Base-by-base conservation (phyloP, 2,888 invertebrate genomes). In the Parnassius smintheus region DNA sequence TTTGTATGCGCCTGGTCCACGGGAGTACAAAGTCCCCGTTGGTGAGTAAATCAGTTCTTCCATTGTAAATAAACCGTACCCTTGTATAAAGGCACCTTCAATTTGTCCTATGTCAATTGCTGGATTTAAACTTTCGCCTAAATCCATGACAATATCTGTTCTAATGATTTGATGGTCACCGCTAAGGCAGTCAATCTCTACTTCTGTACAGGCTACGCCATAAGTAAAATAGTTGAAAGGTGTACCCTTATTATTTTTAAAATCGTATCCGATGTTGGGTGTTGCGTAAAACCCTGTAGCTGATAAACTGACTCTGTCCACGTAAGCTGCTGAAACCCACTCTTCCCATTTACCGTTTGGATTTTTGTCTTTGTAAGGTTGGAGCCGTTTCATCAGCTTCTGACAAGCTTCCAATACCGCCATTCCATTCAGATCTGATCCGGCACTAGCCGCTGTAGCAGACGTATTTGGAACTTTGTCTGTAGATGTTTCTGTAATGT, bases 21-120 rank as follows among this genome's bases (percentile, higher is more conserved):
- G 93, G 0, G 98, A 97, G 73, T 94, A 95, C 48, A 97, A 82
- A 8, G 93, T 94, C 9, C 98, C 98, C 52, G 94, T 94, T 0
- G 98, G 96, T 0, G 98, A 96, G 78, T 96, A 96, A 65, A 97
- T 94, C 72, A 97, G 89, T 81, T 98, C 98, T 85, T 99, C 99
- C 76, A 98, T 89, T 0, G 97, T 96, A 75, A 96, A 98, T 62
- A 99, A 83, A 1, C 98, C 99, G 75, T 98, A 97, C 0, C 99
- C 99, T 93, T 98, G 98, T 78, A 97, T 93, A 75, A 98, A 99
- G 0, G 94, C 99, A 2, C 99, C 99, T 88, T 99, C 99, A 13
- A 99, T 95, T 92, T 99, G 99, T 0, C 98, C 99, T 72, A 99
- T 96, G 75, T 99, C 99, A 68, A 99, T 97, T 1, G 98, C 98